These are phyloP conservation scores for Drepana falcataria DNA, from an alignment of 2,888 invertebrate genomes.

Conservation along the genomic window DNA sequence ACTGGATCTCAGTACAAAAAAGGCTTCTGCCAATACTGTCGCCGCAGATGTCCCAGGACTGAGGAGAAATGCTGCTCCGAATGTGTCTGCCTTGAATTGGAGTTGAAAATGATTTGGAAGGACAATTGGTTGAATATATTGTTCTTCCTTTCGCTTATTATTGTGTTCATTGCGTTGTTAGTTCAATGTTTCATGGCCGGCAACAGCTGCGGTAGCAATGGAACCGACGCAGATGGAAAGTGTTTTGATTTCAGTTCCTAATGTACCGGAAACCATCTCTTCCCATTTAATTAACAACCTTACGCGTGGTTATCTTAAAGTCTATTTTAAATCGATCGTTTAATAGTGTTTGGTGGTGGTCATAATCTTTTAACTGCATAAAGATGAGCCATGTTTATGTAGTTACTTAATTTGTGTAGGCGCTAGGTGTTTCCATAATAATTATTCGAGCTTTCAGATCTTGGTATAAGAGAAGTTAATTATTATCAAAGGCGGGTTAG, in stretches of 20 bases:
- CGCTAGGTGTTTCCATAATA: too few relatives aligned
- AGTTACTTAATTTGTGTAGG: too few relatives aligned
- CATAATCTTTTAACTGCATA: too few relatives aligned
- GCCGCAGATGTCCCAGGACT: constrained; percentile 50
- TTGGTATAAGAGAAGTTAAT: too few relatives aligned
- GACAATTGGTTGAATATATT: constrained; percentile 69
- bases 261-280: neutral
- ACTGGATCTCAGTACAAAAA: constrained; percentile 32
- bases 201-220: constrained; percentile 36
- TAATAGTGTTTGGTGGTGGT: too few relatives aligned
- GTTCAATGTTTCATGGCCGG: constrained; percentile 52
- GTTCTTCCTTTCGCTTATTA: constrained; percentile 47
- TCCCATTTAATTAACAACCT: too few relatives aligned
- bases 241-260: constrained; percentile 47
- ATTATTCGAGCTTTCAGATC: too few relatives aligned
- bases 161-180: constrained; percentile 52
- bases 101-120: constrained; percentile 52
- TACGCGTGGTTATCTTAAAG: too few relatives aligned
- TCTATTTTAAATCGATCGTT: too few relatives aligned
- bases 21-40: constrained; percentile 58
- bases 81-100: constrained; percentile 58
- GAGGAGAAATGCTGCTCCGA: constrained; percentile 57
- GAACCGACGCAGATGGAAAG: constrained; percentile 25
- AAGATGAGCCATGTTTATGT: too few relatives aligned
- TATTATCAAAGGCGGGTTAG: too few relatives aligned